phyloP scores from a whole-genome alignment of 2,113 vertebrate genomes.

The Hippotragus niger region DNA sequence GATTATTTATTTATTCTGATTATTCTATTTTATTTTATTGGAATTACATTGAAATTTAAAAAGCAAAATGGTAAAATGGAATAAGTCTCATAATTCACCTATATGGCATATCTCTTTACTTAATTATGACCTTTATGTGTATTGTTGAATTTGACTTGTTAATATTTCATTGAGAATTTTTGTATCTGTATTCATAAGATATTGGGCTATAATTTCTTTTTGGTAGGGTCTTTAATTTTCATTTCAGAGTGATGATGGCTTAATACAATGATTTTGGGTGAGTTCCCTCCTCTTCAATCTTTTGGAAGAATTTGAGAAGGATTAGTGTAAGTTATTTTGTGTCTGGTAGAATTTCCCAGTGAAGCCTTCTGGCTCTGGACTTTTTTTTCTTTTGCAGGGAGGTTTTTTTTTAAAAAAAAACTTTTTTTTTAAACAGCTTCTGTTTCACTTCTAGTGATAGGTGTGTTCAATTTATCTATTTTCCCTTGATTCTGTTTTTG shows the following conservation, averaged over 20 bases:
- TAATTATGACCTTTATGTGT: not conserved
- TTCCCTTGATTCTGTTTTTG: not conserved
- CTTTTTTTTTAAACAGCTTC: not conserved
- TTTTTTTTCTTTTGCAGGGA: not conserved
- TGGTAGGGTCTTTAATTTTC: not conserved
- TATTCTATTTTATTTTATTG: too few species aligned
- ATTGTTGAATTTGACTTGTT: not conserved
- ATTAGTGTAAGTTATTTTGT: not conserved
- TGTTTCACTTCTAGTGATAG: not conserved
- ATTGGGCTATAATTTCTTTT: not conserved
- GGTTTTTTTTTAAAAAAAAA: too few species aligned
- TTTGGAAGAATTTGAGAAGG: not conserved
- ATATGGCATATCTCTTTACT: too few species aligned
- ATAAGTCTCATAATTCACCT: too few species aligned
- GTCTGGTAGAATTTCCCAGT: not conserved
- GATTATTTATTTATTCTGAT: too few species aligned
- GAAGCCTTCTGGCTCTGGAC: not conserved
- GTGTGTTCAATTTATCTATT: not conserved
- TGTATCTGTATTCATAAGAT: not conserved
- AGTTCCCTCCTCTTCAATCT: not conserved
- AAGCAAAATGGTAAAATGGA: too few species aligned
- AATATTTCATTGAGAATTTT: not conserved
- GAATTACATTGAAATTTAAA: too few species aligned
- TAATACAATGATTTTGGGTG: not conserved
- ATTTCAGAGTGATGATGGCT: not conserved